Evolutionary conservation across 2,113 vertebrate species (phyloP).

Genomic region (Naja naja): DNA sequence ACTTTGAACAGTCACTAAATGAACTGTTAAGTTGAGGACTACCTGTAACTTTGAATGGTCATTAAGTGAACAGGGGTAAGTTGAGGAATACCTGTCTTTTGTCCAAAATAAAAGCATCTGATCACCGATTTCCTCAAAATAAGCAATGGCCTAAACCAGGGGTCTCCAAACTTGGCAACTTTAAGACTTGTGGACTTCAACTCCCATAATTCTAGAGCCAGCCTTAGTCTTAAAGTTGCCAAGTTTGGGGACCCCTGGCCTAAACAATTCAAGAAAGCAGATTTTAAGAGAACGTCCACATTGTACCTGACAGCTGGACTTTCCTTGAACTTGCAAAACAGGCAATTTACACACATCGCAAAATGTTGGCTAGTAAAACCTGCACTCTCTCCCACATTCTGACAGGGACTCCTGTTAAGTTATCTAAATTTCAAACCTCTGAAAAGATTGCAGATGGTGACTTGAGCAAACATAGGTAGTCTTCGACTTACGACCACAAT

Average conservation of each 20-base stretch:
- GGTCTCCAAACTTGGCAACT: too few relatives aligned
- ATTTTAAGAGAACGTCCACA: background rate
- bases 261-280: background rate
- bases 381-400: slow-evolving; percentile 8
- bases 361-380: slow-evolving; percentile 23
- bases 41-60: too few relatives aligned
- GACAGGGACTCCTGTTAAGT: slow-evolving; percentile 28
- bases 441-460: background rate
- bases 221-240: too few relatives aligned
- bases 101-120: background rate
- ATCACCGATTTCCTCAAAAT: background rate
- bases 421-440: slow-evolving; percentile 42
- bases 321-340: slow-evolving; percentile 43
- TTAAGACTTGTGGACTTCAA: too few relatives aligned
- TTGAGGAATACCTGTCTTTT: background rate
- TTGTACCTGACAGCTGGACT: slow-evolving; percentile 7
- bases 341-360: background rate
- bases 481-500: background rate
- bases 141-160: background rate
- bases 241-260: background rate
- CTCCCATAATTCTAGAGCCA: too few relatives aligned
- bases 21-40: too few relatives aligned
- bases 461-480: background rate
- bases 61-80: too few relatives aligned
- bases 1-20: too few relatives aligned